Evolutionary conservation across 2,113 vertebrate species (phyloP), one percentile per base, ranked within the genome.

Genomic region (Ptilorrhoa leucosticta): DNA sequence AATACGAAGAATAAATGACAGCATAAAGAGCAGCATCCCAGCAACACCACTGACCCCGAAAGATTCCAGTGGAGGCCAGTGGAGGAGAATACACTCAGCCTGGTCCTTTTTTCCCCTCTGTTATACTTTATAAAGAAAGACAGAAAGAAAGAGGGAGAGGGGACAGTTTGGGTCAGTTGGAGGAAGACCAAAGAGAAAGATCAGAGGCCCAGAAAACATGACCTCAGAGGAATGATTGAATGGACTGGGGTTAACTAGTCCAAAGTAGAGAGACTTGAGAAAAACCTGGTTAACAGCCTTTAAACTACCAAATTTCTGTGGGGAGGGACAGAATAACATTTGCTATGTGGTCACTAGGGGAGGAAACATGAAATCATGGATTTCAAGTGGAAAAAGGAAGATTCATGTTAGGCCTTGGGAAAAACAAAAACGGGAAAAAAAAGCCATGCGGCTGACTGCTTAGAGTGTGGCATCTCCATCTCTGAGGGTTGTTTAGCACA

Each of bases 21-120:
- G 86, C 1, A 24, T 48, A 48, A 88, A 83, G 69, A 95, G 61
- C 64, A 92, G 92, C 64, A 89, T 96, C 88, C 94, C 85, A 87
- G 94, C 92, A 96, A 95, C 68, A 16, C 76, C 51, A 26, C 26
- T 78, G 90, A 75, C 53, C 60, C 63, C 0, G 0, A 69, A 91
- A 93, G 78, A 84, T 71, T 92, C 40, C 88, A 40, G 0, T 35
- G 42, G 75, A 94, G 53, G 50, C 42, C 58, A 81, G n/a, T 1
- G 1, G 35, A 86, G 76, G 65, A 78, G 45, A 80, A 70, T 77
- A 39, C 3, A 2, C 30, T 79, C 35, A 66, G 70, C 23, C 66
- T 91, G 66, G 19, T 48, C 92, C 57, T 87, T 79, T 92, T 20
- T 27, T 4, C 21, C 31, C 11, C 6, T 93, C 50, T 44, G 22